phyloP scores from a whole-genome alignment of 1,140 invertebrate species.

The Drosophila santomea region DNA sequence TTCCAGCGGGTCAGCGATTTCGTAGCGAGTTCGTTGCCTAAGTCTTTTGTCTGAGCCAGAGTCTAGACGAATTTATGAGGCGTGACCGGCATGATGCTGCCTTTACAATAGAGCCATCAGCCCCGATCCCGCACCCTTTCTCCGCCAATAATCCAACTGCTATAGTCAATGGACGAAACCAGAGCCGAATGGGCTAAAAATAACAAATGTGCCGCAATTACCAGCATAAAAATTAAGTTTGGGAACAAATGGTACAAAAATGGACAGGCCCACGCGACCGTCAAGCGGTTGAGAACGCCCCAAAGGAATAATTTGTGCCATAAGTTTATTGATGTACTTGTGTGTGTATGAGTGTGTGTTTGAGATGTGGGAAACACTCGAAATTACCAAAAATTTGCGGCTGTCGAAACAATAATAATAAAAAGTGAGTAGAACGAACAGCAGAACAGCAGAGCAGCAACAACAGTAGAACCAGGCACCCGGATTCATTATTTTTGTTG shows the following conservation, averaged over 20 bases:
- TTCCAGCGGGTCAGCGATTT: constrained; percentile 43
- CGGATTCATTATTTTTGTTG: constrained; percentile 68
- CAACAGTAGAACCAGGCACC: constrained; percentile 51
- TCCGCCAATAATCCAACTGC: constrained; percentile 12
- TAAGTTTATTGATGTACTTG: constrained; percentile 2
- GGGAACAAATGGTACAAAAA: constrained; percentile 24
- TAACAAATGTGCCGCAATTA: constrained; percentile 79
- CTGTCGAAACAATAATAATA: constrained; percentile 62
- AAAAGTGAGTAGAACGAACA: constrained; percentile 37
- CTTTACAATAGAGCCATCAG: constrained; percentile 51
- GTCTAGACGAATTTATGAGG: constrained; percentile 53
- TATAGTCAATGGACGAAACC: constrained; percentile 33
- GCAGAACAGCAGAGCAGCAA: constrained; percentile 5
- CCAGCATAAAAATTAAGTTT: constrained; percentile 40
- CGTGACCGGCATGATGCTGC: constrained; percentile 53
- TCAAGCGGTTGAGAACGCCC: constrained; percentile 57
- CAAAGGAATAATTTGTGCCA: constrained; percentile 39
- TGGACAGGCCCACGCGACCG: constrained; percentile 74
- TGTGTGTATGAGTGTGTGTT: constrained; percentile 19
- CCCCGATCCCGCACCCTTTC: constrained; percentile 14
- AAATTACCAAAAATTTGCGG: constrained; percentile 65
- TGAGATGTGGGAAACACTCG: constrained; percentile 76
- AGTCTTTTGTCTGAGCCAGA: constrained; percentile 70
- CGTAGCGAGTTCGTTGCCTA: constrained; percentile 72
- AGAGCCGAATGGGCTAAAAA: constrained; percentile 59